Conservation (phyloP, 2,113 vertebrate genomes). For the Menidia beryllina region DNA sequence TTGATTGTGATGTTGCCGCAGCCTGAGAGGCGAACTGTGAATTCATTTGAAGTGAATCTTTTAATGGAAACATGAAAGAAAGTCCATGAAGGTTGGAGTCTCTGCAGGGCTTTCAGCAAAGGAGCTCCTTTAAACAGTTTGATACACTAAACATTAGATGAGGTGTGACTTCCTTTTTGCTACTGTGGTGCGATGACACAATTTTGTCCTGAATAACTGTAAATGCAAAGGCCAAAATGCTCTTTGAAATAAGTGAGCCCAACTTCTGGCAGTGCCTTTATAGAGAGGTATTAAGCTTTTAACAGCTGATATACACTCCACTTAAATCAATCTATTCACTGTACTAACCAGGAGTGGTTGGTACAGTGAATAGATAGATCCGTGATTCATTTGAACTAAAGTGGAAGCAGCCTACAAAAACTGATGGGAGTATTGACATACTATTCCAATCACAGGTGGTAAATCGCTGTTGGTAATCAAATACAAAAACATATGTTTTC, state of each 20-base stretch:
- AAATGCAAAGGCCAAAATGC: conserved; percentile 12
- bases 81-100: conserved; percentile 72
- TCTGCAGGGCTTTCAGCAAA: conserved; percentile 43
- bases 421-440: too few species aligned
- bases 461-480: too few species aligned
- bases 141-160: conserved; percentile 39
- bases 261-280: background rate
- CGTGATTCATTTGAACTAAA: too few species aligned
- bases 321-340: too few species aligned
- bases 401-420: too few species aligned
- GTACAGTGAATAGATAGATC: too few species aligned
- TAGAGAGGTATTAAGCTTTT: background rate
- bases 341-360: too few species aligned
- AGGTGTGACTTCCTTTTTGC: conserved; percentile 32
- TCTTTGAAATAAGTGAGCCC: background rate
- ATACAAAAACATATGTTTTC: too few species aligned
- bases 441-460: too few species aligned
- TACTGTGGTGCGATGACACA: conserved; percentile 9
- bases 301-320: background rate
- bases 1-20: conserved; percentile 65
- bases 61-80: conserved; percentile 72
- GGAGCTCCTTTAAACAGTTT: conserved; percentile 30
- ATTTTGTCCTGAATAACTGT: conserved; percentile 12
- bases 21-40: conserved; percentile 69
- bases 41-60: conserved; percentile 77